A percentile compares a stretch with the other conserved stretches of the same genome.
Evolutionary conservation across 2,888 invertebrate species (phyloP).

Genomic region (Helicoverpa assulta): DNA sequence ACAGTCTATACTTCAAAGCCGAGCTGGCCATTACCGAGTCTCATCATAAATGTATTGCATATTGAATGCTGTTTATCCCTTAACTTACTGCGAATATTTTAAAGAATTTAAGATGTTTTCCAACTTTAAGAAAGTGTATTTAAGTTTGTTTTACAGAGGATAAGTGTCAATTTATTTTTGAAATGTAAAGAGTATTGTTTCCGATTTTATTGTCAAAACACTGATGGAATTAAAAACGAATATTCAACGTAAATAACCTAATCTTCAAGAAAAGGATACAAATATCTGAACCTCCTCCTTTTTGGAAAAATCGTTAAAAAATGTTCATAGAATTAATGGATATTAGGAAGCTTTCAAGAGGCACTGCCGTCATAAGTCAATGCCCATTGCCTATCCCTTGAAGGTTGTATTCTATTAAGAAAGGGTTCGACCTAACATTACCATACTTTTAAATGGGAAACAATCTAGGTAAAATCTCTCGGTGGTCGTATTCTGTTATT

Average conservation of each 20-base stretch:
- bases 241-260: too few relatives aligned
- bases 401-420: background rate
- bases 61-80: conserved; percentile 47
- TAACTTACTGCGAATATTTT: conserved; percentile 22
- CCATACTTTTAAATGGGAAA: conserved; percentile 36
- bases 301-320: too few relatives aligned
- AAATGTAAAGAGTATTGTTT: background rate
- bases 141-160: background rate
- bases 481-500: conserved; percentile 38
- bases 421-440: conserved; percentile 11
- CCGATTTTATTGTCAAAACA: too few relatives aligned
- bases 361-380: background rate
- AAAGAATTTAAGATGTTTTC: conserved; percentile 15
- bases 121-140: background rate
- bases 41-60: conserved; percentile 64
- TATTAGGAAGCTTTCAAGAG: too few relatives aligned
- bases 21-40: conserved; percentile 53
- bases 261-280: too few relatives aligned
- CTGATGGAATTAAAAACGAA: too few relatives aligned
- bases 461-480: conserved; percentile 42
- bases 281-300: too few relatives aligned
- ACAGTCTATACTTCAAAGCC: conserved; percentile 47
- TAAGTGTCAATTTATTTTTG: background rate
- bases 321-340: too few relatives aligned
- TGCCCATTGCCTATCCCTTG: background rate